Conservation (phyloP, 2,113 vertebrate genomes). For the Uropsilus gracilis region DNA sequence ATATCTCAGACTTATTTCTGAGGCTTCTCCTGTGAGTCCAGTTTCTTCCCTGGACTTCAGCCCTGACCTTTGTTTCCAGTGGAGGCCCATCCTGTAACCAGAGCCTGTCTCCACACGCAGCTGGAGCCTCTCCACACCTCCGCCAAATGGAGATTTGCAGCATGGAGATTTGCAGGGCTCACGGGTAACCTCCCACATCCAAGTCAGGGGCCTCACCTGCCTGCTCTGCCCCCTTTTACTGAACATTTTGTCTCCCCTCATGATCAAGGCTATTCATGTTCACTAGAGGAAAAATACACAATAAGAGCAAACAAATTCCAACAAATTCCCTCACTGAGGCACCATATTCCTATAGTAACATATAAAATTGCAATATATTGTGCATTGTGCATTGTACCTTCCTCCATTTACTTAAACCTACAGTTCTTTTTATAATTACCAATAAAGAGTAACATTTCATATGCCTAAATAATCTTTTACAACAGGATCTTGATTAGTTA, state of each 20-base stretch:
- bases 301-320: neutral
- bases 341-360: neutral
- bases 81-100: fast-evolving
- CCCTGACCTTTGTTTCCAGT: neutral
- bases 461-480: neutral
- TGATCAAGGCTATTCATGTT: neutral
- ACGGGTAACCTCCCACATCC: neutral
- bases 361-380: fast-evolving
- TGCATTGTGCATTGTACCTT: neutral
- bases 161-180: fast-evolving
- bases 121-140: neutral
- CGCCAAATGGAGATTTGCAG: neutral
- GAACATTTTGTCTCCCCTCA: neutral
- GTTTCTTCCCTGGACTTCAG: neutral
- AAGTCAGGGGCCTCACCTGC: neutral
- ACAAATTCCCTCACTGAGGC: neutral
- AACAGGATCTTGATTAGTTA: neutral
- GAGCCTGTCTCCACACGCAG: neutral
- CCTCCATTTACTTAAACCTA: neutral
- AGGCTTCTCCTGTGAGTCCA: neutral
- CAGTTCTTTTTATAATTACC: neutral
- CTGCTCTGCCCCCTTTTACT: neutral
- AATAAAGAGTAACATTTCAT: neutral
- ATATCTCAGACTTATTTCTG: neutral
- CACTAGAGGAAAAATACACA: neutral